Evolutionary conservation across 2,113 vertebrate species (phyloP).

Genomic region (Alectura lathami): DNA sequence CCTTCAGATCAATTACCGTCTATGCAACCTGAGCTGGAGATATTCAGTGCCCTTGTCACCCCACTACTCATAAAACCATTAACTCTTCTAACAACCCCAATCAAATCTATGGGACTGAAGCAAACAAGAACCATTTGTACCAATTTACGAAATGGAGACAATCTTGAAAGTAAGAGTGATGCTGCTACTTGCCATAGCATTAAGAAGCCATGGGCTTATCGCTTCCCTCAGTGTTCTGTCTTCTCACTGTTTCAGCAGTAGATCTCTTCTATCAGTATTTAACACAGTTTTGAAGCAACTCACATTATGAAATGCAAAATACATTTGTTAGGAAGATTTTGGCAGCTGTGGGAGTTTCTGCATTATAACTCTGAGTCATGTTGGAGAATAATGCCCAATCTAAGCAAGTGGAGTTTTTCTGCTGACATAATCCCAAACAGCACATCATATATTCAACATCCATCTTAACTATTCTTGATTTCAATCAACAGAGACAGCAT

Average conservation of each 20-base stretch:
- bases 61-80: background rate
- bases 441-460: fast-evolving
- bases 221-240: background rate
- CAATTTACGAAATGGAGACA: background rate
- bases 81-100: background rate
- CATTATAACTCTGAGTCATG: background rate
- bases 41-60: background rate
- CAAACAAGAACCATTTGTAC: background rate
- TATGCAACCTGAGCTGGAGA: background rate
- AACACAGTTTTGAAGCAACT: background rate
- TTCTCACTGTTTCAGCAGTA: background rate
- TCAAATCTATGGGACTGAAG: background rate
- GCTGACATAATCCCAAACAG: background rate
- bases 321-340: background rate
- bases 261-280: background rate
- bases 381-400: background rate
- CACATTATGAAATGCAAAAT: background rate
- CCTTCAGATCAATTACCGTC: background rate
- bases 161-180: background rate
- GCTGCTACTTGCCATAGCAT: background rate
- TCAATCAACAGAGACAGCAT: background rate
- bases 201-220: background rate
- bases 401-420: background rate
- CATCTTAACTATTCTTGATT: background rate
- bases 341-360: background rate